Evolutionary conservation across 2,797 vertebrate genomes (phyloP).

Genomic region (Kryptolebias ocellatus): DNA sequence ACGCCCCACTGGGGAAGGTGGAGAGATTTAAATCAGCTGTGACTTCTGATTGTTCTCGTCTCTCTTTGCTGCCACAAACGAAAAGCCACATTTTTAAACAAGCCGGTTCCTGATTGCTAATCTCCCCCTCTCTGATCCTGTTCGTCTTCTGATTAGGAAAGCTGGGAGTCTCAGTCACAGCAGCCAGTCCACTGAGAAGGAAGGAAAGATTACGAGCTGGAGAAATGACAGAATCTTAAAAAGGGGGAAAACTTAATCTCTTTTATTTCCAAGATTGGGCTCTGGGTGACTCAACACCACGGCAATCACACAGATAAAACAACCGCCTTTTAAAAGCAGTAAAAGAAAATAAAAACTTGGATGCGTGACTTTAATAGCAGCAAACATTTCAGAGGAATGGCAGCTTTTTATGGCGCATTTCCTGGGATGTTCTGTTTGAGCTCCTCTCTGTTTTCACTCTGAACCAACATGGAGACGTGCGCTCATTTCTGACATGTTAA

Average conservation of each 20-base stretch:
- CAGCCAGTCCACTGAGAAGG: conserved; percentile 55
- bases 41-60: conserved; percentile 18
- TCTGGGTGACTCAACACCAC: conserved; percentile 73
- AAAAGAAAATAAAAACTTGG: neutral
- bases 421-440: conserved; percentile 49
- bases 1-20: neutral
- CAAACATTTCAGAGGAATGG: conserved; percentile 50
- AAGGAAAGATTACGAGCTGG: conserved; percentile 65
- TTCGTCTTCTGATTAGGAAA: conserved; percentile 29
- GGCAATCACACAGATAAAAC: conserved; percentile 37
- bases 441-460: conserved; percentile 35
- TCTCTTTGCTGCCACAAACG: conserved; percentile 25
- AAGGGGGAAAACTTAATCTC: conserved; percentile 61
- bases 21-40: conserved; percentile 11
- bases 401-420: conserved; percentile 60
- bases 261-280: conserved; percentile 77
- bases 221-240: conserved; percentile 63
- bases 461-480: conserved; percentile 40
- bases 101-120: conserved; percentile 34
- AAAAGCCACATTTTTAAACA: conserved; percentile 42
- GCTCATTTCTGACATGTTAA: conserved; percentile 19
- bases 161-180: conserved; percentile 57
- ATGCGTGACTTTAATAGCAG: conserved; percentile 45
- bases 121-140: conserved; percentile 30
- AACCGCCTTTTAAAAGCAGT: no score